A percentile compares a stretch with the other conserved stretches of the same genome.
These are phyloP conservation scores for Trisateles emortualis DNA, from an alignment of 2,888 invertebrate species.

Conservation along the genomic window DNA sequence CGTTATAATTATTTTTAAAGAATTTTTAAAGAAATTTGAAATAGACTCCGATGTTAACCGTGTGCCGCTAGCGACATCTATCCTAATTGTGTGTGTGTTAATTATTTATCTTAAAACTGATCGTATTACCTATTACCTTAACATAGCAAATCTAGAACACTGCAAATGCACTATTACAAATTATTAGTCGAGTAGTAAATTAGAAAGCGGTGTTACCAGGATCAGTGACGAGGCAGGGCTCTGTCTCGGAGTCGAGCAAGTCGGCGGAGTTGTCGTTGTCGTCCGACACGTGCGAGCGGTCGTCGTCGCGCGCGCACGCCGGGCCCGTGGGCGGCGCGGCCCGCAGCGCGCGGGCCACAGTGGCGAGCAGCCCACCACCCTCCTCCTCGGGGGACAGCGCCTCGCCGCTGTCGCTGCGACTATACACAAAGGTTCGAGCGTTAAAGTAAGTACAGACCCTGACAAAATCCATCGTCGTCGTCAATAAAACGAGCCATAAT, in stretches of 20 bases:
- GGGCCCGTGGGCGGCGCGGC: conserved; percentile 28
- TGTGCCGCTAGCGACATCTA: too few species aligned
- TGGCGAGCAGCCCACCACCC: conserved; percentile 87
- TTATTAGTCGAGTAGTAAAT: too few species aligned
- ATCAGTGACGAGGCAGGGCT: conserved; percentile 94
- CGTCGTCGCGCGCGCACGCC: conserved; percentile 59
- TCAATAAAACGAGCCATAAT: background rate
- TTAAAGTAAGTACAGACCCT: too few species aligned
- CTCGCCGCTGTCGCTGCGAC: conserved; percentile 90
- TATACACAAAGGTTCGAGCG: conserved; percentile 45
- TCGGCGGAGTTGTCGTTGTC: conserved; percentile 92
- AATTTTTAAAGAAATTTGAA: too few species aligned
- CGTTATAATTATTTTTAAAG: too few species aligned
- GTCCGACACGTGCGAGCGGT: conserved; percentile 73
- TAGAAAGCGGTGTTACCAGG: too few species aligned
- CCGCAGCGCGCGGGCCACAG: conserved; percentile 89
- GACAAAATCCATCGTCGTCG: background rate
- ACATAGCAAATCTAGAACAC: too few species aligned
- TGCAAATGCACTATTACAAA: too few species aligned
- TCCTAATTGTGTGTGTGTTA: too few species aligned
- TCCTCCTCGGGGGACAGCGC: conserved; percentile 89
- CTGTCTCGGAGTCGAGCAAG: conserved; percentile 93
- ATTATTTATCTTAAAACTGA: too few species aligned
- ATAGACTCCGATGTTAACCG: too few species aligned
- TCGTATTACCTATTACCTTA: too few species aligned